Evolutionary conservation across 2,113 vertebrate genomes (phyloP).

Genomic region (cattle (Bos taurus)): ARS-UCD2.0 NC_037336.1:6942001-6942500

Average conservation of each 20-base stretch:
- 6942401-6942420: neutral
- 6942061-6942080: neutral
- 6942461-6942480: neutral
- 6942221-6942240: neutral
- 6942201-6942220: neutral
- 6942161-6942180: neutral
- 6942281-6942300: neutral
- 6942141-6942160: neutral
- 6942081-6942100: neutral
- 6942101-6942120: neutral
- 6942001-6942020: neutral
- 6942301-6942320: neutral
- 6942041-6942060: neutral
- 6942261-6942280: neutral
- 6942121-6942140: neutral
- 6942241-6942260: neutral
- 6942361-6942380: neutral
- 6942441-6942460: neutral
- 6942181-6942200: neutral
- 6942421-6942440: neutral
- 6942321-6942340: neutral
- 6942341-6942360: neutral
- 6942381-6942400: neutral
- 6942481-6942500: neutral
- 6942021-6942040: neutral